Conservation (phyloP, 2,888 invertebrate genomes). For the Abscondita cerata region DNA sequence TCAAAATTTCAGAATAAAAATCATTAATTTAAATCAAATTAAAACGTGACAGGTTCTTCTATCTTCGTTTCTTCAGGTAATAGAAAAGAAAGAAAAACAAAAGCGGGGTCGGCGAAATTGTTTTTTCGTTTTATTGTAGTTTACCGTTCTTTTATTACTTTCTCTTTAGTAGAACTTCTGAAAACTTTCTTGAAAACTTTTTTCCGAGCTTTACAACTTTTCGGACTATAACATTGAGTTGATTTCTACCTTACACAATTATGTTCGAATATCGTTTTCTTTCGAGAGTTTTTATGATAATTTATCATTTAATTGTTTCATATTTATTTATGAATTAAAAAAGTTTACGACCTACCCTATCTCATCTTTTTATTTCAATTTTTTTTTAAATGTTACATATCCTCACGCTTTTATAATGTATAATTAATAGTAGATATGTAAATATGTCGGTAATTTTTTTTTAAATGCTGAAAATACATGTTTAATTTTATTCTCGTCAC, state of each 20-base stretch:
- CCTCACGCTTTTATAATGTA: too few species aligned
- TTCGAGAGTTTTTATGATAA: not conserved
- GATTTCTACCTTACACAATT: conserved; percentile 8
- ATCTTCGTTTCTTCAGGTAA: conserved; percentile 42
- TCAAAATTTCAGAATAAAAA: not conserved
- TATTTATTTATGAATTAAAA: too few species aligned
- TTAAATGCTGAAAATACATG: too few species aligned
- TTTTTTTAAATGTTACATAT: too few species aligned
- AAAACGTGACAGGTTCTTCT: conserved; percentile 16
- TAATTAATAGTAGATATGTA: too few species aligned
- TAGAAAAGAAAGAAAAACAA: conserved; percentile 39
- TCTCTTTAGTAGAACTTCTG: conserved; percentile 46
- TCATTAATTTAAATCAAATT: conserved; percentile 17
- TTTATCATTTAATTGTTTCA: too few species aligned
- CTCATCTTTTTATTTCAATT: too few species aligned
- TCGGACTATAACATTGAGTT: conserved; percentile 19
- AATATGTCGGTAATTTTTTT: too few species aligned
- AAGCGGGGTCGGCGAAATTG: conserved; percentile 45
- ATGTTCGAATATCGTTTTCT: conserved; percentile 4
- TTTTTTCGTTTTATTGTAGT: conserved; percentile 52
- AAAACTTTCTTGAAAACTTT: conserved; percentile 47
- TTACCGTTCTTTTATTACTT: conserved; percentile 53
- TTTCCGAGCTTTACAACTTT: conserved; percentile 33
- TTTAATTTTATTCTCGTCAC: too few species aligned
- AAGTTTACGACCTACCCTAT: too few species aligned